phyloP scores from a whole-genome alignment of 2,797 vertebrate species.

The Synanceia verrucosa region DNA sequence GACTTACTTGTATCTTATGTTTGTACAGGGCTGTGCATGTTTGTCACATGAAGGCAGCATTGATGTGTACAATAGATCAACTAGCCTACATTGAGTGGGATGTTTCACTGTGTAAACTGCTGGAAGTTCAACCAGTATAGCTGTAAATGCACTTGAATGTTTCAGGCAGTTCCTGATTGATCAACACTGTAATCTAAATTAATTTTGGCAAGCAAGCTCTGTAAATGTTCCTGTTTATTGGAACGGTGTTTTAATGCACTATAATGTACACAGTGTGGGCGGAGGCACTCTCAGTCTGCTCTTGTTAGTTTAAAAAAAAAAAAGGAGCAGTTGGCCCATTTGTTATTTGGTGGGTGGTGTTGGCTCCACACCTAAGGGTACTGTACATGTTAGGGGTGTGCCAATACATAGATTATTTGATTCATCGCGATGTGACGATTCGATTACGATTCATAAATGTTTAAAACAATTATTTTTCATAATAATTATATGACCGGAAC shows the following conservation, averaged over 20 bases:
- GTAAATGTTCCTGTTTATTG: background rate
- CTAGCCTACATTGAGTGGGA: background rate
- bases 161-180: background rate
- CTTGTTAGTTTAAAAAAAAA: constrained; percentile 3
- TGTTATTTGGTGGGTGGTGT: background rate
- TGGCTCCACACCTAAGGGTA: background rate
- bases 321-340: background rate
- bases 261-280: background rate
- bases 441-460: too few species aligned
- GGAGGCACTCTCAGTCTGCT: background rate
- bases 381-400: background rate
- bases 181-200: background rate
- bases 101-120: background rate
- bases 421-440: too few species aligned
- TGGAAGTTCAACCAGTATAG: background rate
- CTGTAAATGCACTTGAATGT: background rate
- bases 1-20: background rate
- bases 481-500: too few species aligned
- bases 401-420: too few species aligned
- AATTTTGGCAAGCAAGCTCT: background rate
- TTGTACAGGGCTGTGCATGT: background rate
- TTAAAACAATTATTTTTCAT: too few species aligned
- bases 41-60: background rate
- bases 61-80: background rate
- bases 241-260: background rate